Base-by-base conservation (phyloP, 2,888 invertebrate species). In the Ferrisia virgata region DNA sequence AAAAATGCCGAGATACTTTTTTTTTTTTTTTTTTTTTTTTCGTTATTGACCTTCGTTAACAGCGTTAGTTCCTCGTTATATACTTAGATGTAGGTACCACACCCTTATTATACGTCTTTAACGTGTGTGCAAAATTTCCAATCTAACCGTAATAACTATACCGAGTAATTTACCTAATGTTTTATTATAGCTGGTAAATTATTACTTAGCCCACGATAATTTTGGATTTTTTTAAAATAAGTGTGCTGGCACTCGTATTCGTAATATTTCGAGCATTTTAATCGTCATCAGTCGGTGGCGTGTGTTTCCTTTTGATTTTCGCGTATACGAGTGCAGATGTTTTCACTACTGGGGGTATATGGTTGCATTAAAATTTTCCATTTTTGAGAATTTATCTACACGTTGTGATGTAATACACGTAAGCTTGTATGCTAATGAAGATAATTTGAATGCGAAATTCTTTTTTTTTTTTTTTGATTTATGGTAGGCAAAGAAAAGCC, bases 41-140 rank as follows among this genome's bases (percentile, higher is more conserved):
- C 31, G 36, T 18, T 76, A 76, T 36, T 36, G 72, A 76, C 72
- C 72, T 76, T 76, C 33, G 36, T 76, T 76, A 25, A 72, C 72
- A 64, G 72, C 72, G 15, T 36, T 36, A 76, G 72, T 76, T 76
- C 72, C 72, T 76, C 72, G 36, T 76, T 76, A 36, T 53, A 53
- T 18, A 53, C 13, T 18, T 53, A 40, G 13, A 2, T 36, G 8
- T 40, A 53, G 33, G 72, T 36, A 36, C 72, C 72, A 76, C 72
- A 36, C 72, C 72, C 36, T 33, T 76, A 31, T 31, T n/a, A n/a
- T n/a, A n/a, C n/a, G n/a, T n/a, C n/a, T n/a, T n/a, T n/a, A n/a
- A 69, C 31, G 69, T 53, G 64, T 31, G 64, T 64, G 64, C 72
- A 36, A 76, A 76, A 76, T 18, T 76, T 76, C 33, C 18, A 76